Conservation (phyloP, 2,113 vertebrate genomes). For the Empidonax traillii region DNA sequence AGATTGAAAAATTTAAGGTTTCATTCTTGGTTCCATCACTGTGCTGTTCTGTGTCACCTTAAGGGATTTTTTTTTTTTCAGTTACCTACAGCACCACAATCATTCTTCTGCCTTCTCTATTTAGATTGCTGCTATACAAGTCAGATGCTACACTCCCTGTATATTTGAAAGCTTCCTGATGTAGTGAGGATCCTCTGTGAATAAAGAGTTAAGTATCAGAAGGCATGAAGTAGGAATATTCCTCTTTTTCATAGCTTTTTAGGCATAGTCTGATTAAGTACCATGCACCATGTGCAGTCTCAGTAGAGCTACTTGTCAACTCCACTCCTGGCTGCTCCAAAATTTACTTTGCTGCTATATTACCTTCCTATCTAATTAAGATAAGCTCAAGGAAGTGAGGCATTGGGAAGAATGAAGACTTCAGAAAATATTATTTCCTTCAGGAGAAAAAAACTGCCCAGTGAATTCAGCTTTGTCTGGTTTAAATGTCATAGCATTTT, state of each 20-base stretch:
- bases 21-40: neutral
- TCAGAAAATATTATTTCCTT: slow-evolving; percentile 62
- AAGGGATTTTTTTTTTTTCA: neutral
- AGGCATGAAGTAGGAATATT: neutral
- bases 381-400: slow-evolving; percentile 39
- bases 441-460: slow-evolving; percentile 20
- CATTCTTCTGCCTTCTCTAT: neutral
- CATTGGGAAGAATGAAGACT: slow-evolving; percentile 35
- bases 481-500: slow-evolving; percentile 16
- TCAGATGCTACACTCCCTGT: neutral
- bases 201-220: neutral
- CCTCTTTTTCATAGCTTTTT: neutral
- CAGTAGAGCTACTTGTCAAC: neutral
- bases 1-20: neutral
- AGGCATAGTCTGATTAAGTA: neutral
- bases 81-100: neutral
- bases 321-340: neutral
- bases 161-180: neutral
- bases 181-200: neutral
- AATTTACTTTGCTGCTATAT: neutral
- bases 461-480: slow-evolving; percentile 36
- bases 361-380: neutral
- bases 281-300: neutral
- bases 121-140: neutral
- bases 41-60: neutral